Percentiles rank a stretch among this genome's conserved stretches.
phyloP scores from a whole-genome alignment of 1,140 invertebrate genomes.

The Panulirus ornatus region DNA sequence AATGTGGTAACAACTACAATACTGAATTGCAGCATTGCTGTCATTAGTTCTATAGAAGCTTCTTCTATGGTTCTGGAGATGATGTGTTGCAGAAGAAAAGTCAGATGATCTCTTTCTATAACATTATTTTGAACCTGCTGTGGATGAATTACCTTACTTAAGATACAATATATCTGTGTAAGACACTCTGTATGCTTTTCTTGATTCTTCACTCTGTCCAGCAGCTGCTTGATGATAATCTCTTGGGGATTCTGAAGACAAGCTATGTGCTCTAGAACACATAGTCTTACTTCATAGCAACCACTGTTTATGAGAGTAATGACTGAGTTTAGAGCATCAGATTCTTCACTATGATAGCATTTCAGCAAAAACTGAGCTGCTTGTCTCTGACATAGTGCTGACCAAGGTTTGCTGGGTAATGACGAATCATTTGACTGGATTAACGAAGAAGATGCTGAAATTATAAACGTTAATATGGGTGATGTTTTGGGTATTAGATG shows the following conservation, averaged over 20 bases:
- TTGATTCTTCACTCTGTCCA: slow-evolving; percentile 17
- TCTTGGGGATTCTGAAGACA: not conserved
- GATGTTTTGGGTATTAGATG: slow-evolving; percentile 1
- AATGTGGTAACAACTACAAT: not conserved
- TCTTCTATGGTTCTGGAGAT: slow-evolving; percentile 11
- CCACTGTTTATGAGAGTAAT: slow-evolving; percentile 22
- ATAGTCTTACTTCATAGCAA: slow-evolving; percentile 49
- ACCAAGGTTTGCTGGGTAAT: slow-evolving; percentile 34
- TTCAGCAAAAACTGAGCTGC: slow-evolving; percentile 33
- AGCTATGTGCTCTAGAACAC: slow-evolving; percentile 30
- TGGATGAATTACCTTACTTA: slow-evolving; percentile 7
- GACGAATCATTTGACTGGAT: slow-evolving; percentile 13
- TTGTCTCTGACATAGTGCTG: slow-evolving; percentile 53
- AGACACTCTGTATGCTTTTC: slow-evolving; percentile 35
- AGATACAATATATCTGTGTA: slow-evolving; percentile 24
- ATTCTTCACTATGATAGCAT: not conserved
- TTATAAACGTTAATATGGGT: slow-evolving; percentile 10
- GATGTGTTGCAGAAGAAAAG: not conserved
- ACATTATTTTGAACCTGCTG: not conserved
- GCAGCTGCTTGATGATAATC: slow-evolving; percentile 3
- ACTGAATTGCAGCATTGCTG: slow-evolving; percentile 20
- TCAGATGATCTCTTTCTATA: not conserved
- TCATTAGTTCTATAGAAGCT: slow-evolving; percentile 20
- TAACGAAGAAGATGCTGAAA: slow-evolving; percentile 17
- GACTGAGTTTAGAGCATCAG: not conserved